These are phyloP conservation scores for Sesia bembeciformis DNA, from an alignment of 2,888 invertebrate species.

Conservation along the genomic window DNA sequence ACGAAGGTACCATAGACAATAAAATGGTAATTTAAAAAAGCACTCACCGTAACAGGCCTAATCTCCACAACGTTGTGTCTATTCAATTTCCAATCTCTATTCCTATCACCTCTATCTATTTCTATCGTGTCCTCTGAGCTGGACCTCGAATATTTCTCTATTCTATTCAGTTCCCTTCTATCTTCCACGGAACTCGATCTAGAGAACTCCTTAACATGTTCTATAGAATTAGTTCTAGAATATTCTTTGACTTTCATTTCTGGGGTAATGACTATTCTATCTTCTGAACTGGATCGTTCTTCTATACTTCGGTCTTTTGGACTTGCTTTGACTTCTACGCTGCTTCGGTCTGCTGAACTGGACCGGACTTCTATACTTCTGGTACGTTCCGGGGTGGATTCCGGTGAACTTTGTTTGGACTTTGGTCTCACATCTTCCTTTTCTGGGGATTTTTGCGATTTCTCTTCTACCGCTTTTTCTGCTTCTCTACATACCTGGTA, in stretches of 20 bases:
- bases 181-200: conserved; percentile 21
- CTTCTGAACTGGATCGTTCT: not conserved
- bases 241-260: conserved; percentile 13
- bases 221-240: conserved; percentile 1
- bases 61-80: conserved; percentile 43
- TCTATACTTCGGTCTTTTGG: conserved; percentile 2
- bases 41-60: conserved; percentile 50
- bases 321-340: conserved; percentile 11
- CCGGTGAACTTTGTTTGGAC: conserved; percentile 16
- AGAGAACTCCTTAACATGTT: conserved; percentile 12
- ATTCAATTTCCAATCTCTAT: conserved; percentile 12
- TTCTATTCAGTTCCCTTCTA: conserved; percentile 24
- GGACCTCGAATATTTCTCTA: conserved; percentile 41
- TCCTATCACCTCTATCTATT: conserved; percentile 10
- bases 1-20: not conserved
- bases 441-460: conserved; percentile 19
- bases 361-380: conserved; percentile 6
- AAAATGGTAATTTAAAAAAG: not conserved
- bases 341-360: conserved; percentile 4
- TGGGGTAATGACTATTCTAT: conserved; percentile 12
- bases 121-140: conserved; percentile 33
- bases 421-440: conserved; percentile 24
- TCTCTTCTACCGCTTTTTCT: conserved; percentile 57
- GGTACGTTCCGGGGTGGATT: conserved; percentile 16
- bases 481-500: conserved; percentile 60